Conservation (phyloP, 2,888 invertebrate genomes). For the Epinotia bilunana region DNA sequence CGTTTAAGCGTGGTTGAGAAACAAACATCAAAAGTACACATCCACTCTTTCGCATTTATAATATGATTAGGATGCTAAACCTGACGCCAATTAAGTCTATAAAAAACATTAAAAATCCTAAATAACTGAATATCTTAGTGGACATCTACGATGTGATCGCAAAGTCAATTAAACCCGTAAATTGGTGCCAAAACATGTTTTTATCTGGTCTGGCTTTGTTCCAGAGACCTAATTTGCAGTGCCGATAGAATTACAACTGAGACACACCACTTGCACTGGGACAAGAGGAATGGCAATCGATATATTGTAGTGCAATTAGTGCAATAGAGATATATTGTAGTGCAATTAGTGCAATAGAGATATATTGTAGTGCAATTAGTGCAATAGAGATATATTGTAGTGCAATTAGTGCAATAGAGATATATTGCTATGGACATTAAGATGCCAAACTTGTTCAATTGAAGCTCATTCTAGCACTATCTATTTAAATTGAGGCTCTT, state of each 20-base stretch:
- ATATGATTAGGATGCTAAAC: too few species aligned
- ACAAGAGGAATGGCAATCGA: conserved; percentile 36
- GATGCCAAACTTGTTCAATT: neutral
- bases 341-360: too few species aligned
- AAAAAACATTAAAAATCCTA: too few species aligned
- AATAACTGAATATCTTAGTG: neutral
- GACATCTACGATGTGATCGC: neutral
- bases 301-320: conserved; percentile 12
- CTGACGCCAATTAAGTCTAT: too few species aligned
- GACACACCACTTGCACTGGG: conserved; percentile 30
- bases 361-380: conserved; percentile 12
- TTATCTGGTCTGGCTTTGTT: conserved; percentile 49
- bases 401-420: conserved; percentile 11
- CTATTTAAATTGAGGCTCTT: too few species aligned
- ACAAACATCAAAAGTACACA: too few species aligned
- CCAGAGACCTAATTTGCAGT: conserved; percentile 53
- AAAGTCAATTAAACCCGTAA: conserved; percentile 28
- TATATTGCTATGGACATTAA: neutral
- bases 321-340: too few species aligned
- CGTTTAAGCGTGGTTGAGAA: too few species aligned
- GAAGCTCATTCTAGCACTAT: neutral
- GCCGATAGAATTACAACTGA: conserved; percentile 44
- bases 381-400: conserved; percentile 22
- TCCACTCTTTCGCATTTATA: too few species aligned
- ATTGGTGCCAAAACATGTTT: conserved; percentile 28